Conservation (phyloP, 2,113 vertebrate genomes). For the Cyanoliseus patagonus region DNA sequence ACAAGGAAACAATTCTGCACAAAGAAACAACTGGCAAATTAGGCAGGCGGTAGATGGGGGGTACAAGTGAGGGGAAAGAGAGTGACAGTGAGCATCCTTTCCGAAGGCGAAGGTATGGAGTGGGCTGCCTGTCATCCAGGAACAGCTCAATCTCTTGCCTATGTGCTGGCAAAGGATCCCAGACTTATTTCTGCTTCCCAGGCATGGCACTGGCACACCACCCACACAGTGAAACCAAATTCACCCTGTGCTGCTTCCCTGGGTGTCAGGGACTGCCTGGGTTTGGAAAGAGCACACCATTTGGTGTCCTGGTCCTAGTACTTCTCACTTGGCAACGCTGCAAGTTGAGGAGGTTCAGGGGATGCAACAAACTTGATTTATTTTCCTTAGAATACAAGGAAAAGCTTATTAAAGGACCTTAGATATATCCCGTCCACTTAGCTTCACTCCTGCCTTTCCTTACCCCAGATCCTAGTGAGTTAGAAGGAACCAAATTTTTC, state of each 20-base stretch:
- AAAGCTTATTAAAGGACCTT: background rate
- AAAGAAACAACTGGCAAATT: background rate
- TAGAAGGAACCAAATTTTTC: background rate
- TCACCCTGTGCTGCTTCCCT: background rate
- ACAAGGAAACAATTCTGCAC: background rate
- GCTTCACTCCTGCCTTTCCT: background rate
- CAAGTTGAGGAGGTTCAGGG: background rate
- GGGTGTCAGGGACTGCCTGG: background rate
- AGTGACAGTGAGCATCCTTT: background rate
- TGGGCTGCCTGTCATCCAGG: background rate
- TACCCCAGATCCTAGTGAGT: accelerated
- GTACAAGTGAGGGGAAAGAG: background rate
- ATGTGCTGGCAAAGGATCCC: background rate
- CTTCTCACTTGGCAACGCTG: background rate
- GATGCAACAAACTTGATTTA: background rate
- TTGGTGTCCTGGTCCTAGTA: background rate
- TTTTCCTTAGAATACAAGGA: background rate
- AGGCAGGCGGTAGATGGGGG: background rate
- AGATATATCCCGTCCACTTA: background rate
- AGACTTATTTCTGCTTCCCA: background rate
- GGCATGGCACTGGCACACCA: background rate
- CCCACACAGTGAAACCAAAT: background rate
- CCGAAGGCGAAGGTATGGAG: background rate
- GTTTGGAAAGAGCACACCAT: background rate
- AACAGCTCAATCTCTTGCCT: background rate